Evolutionary conservation across 2,113 vertebrate genomes (phyloP).

Genomic region (Struthidea cinerea): DNA sequence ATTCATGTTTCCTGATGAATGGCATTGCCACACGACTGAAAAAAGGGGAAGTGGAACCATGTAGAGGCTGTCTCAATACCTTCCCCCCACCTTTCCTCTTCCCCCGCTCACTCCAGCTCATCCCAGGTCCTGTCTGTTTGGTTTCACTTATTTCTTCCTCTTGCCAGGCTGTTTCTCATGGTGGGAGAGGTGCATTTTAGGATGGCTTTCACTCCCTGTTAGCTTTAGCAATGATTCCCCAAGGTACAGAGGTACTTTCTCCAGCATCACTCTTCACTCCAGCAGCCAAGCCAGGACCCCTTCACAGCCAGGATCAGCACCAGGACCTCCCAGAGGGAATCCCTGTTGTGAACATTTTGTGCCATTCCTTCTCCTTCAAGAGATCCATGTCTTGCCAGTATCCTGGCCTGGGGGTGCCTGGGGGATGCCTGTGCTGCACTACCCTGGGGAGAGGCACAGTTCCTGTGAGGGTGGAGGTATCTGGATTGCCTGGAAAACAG

Average conservation of each 20-base stretch:
- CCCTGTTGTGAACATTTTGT: background rate
- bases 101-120: background rate
- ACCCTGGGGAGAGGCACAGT: background rate
- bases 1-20: background rate
- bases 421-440: background rate
- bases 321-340: background rate
- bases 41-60: background rate
- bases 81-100: background rate
- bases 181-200: background rate
- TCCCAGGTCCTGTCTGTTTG: background rate
- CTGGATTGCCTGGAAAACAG: background rate
- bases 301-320: background rate
- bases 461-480: background rate
- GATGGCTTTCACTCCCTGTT: background rate
- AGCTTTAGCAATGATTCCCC: background rate
- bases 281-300: background rate
- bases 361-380: background rate
- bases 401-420: background rate
- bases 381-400: background rate
- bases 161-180: background rate
- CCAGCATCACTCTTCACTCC: background rate
- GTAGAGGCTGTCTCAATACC: background rate
- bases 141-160: background rate
- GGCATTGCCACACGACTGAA: background rate
- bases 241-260: background rate